Evolutionary conservation across 2,113 vertebrate genomes (phyloP).

Genomic region (Orthonyx spaldingii): DNA sequence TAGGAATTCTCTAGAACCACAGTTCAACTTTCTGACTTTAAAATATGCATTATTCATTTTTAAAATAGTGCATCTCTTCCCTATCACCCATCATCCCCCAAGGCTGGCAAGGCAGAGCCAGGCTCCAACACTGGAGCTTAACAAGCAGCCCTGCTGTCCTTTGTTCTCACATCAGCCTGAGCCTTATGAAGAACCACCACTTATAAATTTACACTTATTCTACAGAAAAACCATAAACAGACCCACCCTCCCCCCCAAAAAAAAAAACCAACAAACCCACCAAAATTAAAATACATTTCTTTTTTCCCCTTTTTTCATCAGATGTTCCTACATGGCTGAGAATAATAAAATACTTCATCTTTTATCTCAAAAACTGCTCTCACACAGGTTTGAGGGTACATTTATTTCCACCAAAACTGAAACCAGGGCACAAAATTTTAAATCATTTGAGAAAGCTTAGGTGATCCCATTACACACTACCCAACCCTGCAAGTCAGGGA

Average conservation of each 20-base stretch:
- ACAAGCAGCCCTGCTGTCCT: background rate
- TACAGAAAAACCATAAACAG: background rate
- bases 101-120: background rate
- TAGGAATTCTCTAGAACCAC: background rate
- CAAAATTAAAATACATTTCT: background rate
- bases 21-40: background rate
- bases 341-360: background rate
- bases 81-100: background rate
- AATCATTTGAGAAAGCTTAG: background rate
- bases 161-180: background rate
- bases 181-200: background rate
- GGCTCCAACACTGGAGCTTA: background rate
- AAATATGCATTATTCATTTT: background rate
- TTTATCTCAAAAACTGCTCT: background rate
- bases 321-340: background rate
- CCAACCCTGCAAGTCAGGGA: background rate
- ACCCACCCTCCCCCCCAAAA: too few species aligned
- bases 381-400: background rate
- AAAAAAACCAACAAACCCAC: too few species aligned
- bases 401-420: background rate
- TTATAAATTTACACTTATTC: background rate
- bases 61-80: background rate
- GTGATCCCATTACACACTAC: accelerated
- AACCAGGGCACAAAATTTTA: background rate
- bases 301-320: background rate